A percentile compares a stretch with the other conserved stretches of the same genome.
phyloP scores from a whole-genome alignment of 2,888 invertebrate genomes.

The Molorchus minor region DNA sequence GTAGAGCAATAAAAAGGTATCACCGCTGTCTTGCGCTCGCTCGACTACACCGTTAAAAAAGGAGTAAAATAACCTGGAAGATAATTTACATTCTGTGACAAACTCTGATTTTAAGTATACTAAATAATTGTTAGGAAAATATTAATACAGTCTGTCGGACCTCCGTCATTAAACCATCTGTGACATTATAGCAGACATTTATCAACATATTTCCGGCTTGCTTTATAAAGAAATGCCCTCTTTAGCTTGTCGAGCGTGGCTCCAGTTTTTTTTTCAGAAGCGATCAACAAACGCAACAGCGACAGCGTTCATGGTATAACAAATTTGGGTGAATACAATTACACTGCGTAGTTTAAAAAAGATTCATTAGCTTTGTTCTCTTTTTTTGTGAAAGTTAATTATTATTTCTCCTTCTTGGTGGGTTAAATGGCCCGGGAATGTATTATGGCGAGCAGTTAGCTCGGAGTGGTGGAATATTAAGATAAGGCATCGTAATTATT shows the following conservation, averaged over 20 bases:
- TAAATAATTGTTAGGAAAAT: constrained; percentile 34
- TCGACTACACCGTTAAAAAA: too few species aligned
- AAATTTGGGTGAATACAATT: constrained; percentile 4
- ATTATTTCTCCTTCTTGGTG: neutral
- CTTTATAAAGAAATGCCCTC: constrained; percentile 27
- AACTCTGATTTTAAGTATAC: too few species aligned
- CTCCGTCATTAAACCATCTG: constrained; percentile 36
- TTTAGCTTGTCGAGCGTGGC: neutral
- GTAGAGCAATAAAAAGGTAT: too few species aligned
- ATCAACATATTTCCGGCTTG: constrained; percentile 29
- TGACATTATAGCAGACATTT: constrained; percentile 36
- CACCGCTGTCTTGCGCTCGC: too few species aligned
- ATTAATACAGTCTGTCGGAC: constrained; percentile 33
- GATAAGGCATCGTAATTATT: too few species aligned
- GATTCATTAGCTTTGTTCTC: neutral
- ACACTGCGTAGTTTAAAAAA: neutral
- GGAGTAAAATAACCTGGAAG: too few species aligned
- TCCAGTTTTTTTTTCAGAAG: constrained; percentile 4
- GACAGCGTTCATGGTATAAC: constrained; percentile 2
- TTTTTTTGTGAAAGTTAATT: neutral
- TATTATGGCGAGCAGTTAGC: too few species aligned
- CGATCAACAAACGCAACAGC: neutral
- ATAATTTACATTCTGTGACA: too few species aligned
- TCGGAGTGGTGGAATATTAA: too few species aligned
- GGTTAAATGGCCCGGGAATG: neutral